Evolutionary conservation across 2,888 invertebrate species (phyloP).

Genomic region (Nezara viridula): DNA sequence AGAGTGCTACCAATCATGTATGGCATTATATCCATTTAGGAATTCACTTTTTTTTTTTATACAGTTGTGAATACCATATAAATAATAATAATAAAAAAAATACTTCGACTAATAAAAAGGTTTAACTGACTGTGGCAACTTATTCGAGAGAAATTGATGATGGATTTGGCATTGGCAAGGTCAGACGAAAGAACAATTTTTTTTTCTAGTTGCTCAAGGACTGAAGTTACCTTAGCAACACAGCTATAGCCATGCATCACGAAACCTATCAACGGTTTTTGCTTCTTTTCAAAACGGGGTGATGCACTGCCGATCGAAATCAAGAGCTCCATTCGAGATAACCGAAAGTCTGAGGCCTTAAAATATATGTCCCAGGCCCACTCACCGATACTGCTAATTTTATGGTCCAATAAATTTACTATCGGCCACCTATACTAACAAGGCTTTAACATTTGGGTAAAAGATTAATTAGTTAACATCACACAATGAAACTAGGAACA

Average conservation of each 20-base stretch:
- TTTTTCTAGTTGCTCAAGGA: neutral
- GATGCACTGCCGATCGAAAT: neutral
- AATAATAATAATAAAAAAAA: no score
- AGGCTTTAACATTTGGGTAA: no score
- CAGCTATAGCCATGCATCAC: neutral
- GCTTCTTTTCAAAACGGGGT: neutral
- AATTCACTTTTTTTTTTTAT: no score
- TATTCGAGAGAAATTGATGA: neutral
- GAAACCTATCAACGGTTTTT: neutral
- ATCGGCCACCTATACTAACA: no score
- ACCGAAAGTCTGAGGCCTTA: neutral
- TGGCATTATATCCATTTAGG: no score
- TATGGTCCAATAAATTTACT: neutral
- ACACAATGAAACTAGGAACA: no score
- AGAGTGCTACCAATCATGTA: no score
- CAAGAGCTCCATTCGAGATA: neutral
- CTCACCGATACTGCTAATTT: neutral
- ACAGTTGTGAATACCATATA: no score
- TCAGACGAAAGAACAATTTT: neutral
- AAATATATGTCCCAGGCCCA: neutral
- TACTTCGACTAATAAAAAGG: no score
- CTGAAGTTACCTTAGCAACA: neutral
- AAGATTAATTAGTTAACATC: no score
- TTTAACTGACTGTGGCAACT: neutral
- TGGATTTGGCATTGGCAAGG: neutral